A percentile compares a stretch with the other conserved stretches of the same genome.
Evolutionary conservation across 2,113 vertebrate species (phyloP).

Genomic region (Riparia riparia): DNA sequence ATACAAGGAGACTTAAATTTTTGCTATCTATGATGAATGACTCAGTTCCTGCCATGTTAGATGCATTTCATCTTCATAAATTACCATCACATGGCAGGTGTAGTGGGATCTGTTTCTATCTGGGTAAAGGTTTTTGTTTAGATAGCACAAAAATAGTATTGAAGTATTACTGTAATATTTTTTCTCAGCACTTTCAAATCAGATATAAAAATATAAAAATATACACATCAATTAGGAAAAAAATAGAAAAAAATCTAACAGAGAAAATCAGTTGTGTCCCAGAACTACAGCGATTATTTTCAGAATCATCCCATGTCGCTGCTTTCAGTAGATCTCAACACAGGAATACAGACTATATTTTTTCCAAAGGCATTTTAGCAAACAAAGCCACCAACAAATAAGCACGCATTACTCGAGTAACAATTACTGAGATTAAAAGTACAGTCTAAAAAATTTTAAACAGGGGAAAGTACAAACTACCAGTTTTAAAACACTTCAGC

Average conservation of each 20-base stretch:
- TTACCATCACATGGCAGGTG: background rate
- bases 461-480: background rate
- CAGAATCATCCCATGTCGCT: background rate
- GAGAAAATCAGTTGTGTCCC: background rate
- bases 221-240: background rate
- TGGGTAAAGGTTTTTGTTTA: background rate
- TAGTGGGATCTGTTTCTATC: background rate
- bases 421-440: background rate
- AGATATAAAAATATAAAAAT: background rate
- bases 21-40: background rate
- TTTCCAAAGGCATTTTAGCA: background rate
- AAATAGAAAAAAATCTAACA: background rate
- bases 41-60: background rate
- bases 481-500: background rate
- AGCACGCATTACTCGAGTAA: background rate
- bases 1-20: background rate
- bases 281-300: background rate
- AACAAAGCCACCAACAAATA: background rate
- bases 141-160: background rate
- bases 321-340: background rate
- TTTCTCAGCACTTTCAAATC: background rate
- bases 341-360: background rate
- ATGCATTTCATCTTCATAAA: slow-evolving; percentile 28
- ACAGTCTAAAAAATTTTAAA: background rate
- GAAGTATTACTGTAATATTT: background rate